These are phyloP conservation scores for Mormyrops attenuatus DNA, from an alignment of 2,797 vertebrate species.

Conservation along the genomic window DNA sequence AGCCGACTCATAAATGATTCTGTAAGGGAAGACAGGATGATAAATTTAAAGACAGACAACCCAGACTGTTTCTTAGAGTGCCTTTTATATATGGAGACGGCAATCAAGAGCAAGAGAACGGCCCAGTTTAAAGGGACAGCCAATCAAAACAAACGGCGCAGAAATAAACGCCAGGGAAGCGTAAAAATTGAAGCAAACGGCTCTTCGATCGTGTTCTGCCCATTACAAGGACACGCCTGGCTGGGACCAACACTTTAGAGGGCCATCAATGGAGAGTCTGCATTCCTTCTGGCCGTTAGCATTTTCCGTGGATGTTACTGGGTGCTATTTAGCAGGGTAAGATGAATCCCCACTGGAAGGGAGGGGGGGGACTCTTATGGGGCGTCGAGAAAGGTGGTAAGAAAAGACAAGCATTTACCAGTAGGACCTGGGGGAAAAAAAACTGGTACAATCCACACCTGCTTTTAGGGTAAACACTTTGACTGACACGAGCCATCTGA, in stretches of 20 bases:
- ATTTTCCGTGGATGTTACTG: too few relatives aligned
- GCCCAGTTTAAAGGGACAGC: neutral
- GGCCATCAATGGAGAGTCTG: neutral
- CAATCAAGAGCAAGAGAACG: neutral
- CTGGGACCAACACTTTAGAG: neutral
- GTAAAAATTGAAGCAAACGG: neutral
- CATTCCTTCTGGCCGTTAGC: neutral
- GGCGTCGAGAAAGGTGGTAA: neutral
- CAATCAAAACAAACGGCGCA: neutral
- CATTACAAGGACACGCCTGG: neutral
- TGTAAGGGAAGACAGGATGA: slow-evolving; percentile 49
- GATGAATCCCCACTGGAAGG: neutral
- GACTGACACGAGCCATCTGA: neutral
- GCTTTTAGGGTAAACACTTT: neutral
- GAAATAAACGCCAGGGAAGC: neutral
- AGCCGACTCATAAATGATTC: slow-evolving; percentile 74
- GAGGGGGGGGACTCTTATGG: neutral
- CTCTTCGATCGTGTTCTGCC: neutral
- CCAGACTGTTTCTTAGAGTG: neutral
- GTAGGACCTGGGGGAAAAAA: neutral
- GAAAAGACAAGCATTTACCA: neutral
- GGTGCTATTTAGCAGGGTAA: neutral
- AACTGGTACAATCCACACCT: neutral
- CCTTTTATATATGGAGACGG: neutral
- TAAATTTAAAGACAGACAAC: neutral